Conservation (phyloP, 2,113 vertebrate species). For the Columbina picui region DNA sequence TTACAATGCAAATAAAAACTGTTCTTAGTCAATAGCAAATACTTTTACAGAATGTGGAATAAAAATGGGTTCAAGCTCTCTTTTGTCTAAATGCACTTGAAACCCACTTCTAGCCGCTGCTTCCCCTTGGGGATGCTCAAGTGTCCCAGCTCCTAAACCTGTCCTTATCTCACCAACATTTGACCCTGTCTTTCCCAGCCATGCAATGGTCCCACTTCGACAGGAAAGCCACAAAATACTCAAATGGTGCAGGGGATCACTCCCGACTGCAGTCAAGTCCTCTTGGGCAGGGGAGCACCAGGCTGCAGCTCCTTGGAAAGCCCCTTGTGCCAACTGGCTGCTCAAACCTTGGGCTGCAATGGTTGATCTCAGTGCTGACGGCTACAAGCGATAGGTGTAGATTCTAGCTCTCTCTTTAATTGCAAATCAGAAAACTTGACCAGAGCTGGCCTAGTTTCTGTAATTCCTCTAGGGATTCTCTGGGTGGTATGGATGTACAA, state of each 20-base stretch:
- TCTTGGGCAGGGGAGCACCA: background rate
- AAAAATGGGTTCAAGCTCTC: background rate
- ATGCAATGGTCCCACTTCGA: background rate
- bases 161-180: background rate
- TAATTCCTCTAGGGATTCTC: background rate
- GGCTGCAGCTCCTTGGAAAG: background rate
- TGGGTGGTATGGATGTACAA: background rate
- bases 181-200: background rate
- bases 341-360: background rate
- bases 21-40: background rate
- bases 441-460: background rate
- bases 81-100: background rate
- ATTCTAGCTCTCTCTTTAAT: background rate
- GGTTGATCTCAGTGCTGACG: fast-evolving
- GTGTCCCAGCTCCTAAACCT: background rate
- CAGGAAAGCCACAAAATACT: background rate
- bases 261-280: fast-evolving
- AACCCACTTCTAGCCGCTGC: background rate
- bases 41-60: background rate
- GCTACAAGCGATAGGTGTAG: fast-evolving
- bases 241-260: fast-evolving
- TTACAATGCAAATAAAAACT: background rate
- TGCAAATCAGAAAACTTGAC: background rate
- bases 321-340: fast-evolving
- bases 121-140: background rate